Conservation (phyloP, 2,888 invertebrate species). For the Acrocyrtus sp. region DNA sequence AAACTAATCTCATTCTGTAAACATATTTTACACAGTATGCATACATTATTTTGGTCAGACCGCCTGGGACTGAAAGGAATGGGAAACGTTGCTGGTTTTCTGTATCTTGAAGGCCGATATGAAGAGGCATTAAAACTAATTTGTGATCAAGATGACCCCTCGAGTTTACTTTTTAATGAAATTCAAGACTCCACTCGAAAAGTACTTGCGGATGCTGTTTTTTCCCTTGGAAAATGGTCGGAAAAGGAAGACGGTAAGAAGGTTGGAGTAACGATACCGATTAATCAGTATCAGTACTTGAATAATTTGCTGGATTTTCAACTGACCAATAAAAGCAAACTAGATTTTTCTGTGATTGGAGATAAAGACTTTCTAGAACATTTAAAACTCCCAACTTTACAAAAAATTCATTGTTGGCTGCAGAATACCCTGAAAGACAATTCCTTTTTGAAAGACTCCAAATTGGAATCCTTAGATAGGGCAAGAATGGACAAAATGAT, state of each 20-base stretch:
- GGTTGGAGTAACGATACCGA: too few relatives aligned
- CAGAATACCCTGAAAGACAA: neutral
- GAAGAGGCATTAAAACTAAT: conserved; percentile 49
- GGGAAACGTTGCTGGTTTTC: conserved; percentile 39
- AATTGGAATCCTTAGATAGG: conserved; percentile 9
- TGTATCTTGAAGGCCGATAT: conserved; percentile 54
- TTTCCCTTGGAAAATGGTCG: conserved; percentile 18
- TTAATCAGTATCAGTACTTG: conserved; percentile 5
- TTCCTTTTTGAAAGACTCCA: neutral
- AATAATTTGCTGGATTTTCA: conserved; percentile 38
- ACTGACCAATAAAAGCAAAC: conserved; percentile 11
- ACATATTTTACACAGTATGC: neutral
- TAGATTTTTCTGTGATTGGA: conserved; percentile 8
- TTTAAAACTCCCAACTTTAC: conserved; percentile 23
- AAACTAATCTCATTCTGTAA: too few relatives aligned
- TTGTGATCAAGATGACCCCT: neutral
- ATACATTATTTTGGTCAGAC: conserved; percentile 8
- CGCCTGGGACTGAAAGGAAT: conserved; percentile 37
- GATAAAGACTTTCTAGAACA: conserved; percentile 3
- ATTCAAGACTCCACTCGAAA: neutral
- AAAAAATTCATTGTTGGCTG: conserved; percentile 12
- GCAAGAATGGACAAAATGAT: conserved; percentile 40
- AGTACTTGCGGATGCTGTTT: conserved; percentile 5
- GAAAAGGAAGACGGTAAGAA: neutral
- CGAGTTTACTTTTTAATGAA: neutral